A percentile compares a stretch with the other conserved stretches of the same genome.
Evolutionary conservation across 2,888 invertebrate species (phyloP).

Genomic region (Pollenia angustigena): DNA sequence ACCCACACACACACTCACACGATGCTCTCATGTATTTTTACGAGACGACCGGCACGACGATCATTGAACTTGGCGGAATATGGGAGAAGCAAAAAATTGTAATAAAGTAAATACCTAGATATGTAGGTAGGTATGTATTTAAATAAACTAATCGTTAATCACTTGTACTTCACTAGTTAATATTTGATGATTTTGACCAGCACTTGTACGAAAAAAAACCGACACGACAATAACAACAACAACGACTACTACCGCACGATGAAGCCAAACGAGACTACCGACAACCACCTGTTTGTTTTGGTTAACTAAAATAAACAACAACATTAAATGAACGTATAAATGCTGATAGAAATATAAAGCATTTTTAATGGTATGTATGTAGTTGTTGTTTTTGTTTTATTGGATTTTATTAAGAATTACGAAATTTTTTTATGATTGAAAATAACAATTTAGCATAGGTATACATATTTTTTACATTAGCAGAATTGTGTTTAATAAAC

Average conservation of each 20-base stretch:
- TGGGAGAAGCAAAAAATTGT: not conserved
- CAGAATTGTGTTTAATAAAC: too few species aligned
- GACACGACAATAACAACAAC: slow-evolving; percentile 2
- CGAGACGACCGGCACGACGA: slow-evolving; percentile 49
- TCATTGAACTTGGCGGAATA: slow-evolving; percentile 51
- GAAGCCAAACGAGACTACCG: slow-evolving; percentile 8
- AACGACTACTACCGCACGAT: not conserved
- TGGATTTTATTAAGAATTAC: slow-evolving; percentile 27
- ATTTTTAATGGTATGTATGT: not conserved
- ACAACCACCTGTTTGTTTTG: slow-evolving; percentile 46
- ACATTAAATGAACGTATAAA: not conserved
- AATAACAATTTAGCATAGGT: too few species aligned
- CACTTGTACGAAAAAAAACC: slow-evolving; percentile 17
- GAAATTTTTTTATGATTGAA: not conserved
- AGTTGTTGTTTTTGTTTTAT: slow-evolving; percentile 3
- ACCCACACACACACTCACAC: not conserved
- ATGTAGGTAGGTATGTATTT: too few species aligned
- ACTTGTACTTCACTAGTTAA: not conserved
- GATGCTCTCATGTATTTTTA: not conserved
- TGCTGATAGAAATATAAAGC: not conserved
- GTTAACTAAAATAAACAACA: slow-evolving; percentile 11
- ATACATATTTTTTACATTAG: too few species aligned
- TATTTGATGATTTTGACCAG: slow-evolving; percentile 21
- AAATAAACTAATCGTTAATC: slow-evolving; percentile 3
- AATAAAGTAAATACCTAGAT: not conserved